Evolutionary conservation across 2,888 invertebrate genomes (phyloP).

Genomic region (Acronicta psi): DNA sequence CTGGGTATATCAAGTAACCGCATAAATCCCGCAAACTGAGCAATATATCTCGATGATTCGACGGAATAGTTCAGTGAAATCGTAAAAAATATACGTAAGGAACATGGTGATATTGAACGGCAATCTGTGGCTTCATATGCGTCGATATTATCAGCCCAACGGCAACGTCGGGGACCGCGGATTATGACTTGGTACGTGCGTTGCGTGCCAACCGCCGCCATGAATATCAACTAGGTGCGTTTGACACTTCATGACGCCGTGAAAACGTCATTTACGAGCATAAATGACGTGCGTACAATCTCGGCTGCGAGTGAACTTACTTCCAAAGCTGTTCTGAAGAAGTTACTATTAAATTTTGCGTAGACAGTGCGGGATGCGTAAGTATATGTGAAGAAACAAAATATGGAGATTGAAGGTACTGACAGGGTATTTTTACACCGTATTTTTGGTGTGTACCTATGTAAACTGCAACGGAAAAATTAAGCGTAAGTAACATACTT

Average conservation of each 20-base stretch:
- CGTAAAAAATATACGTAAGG: conserved; percentile 50
- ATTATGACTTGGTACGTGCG: conserved; percentile 63
- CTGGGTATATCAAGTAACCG: conserved; percentile 29
- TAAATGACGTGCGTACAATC: conserved; percentile 46
- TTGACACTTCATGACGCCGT: conserved; percentile 62
- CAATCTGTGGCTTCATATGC: conserved; percentile 53
- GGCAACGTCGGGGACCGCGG: conserved; percentile 51
- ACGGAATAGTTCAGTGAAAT: conserved; percentile 46
- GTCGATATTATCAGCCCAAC: conserved; percentile 62
- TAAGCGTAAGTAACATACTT: too few species aligned
- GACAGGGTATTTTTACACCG: too few species aligned
- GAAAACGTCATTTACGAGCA: conserved; percentile 58
- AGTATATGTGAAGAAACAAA: conserved; percentile 3
- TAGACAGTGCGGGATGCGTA: conserved; percentile 4
- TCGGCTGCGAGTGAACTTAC: conserved; percentile 15
- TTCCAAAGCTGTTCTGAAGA: conserved; percentile 48
- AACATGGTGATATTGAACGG: conserved; percentile 52
- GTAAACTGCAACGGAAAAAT: too few species aligned
- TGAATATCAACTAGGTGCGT: conserved; percentile 69
- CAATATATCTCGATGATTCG: conserved; percentile 48
- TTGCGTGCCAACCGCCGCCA: conserved; percentile 57
- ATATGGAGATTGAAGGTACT: neutral
- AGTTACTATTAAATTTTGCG: conserved; percentile 41
- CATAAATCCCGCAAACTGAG: conserved; percentile 50
- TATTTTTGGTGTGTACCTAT: too few species aligned